Evolutionary conservation across 2,797 vertebrate species (phyloP).

Genomic region (Cyclura pinguis): DNA sequence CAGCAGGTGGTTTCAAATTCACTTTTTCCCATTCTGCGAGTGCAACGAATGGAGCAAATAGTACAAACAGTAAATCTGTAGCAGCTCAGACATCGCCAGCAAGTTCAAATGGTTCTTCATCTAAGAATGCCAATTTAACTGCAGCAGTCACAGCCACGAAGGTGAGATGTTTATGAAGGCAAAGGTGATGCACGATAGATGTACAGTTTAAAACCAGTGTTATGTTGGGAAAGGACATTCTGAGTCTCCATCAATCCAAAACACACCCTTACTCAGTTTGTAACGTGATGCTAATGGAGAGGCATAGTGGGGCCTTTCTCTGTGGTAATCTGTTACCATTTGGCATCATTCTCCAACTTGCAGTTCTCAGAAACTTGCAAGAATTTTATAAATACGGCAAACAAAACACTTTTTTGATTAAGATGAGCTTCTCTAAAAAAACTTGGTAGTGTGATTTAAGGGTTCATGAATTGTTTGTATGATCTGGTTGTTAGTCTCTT

Average conservation of each 20-base stretch:
- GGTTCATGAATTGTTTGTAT: neutral
- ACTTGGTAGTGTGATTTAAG: neutral
- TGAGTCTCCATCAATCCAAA: neutral
- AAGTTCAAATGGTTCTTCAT: conserved; percentile 87
- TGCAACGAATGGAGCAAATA: conserved; percentile 89
- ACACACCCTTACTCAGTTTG: neutral
- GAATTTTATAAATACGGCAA: neutral
- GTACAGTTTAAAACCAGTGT: neutral
- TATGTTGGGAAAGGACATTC: neutral
- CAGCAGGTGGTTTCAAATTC: conserved; percentile 84
- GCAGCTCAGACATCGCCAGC: conserved; percentile 86
- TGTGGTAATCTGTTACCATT: neutral
- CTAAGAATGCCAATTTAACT: conserved; percentile 87
- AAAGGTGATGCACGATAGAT: neutral
- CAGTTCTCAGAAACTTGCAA: neutral
- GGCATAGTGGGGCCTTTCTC: neutral
- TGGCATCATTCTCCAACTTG: neutral
- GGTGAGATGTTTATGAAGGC: conserved; percentile 78
- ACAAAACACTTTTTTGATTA: neutral
- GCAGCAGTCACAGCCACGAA: conserved; percentile 88
- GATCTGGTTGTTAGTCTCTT: neutral
- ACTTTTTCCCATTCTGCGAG: conserved; percentile 85
- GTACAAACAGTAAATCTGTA: conserved; percentile 89
- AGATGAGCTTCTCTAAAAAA: neutral
- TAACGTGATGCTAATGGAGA: neutral